Evolutionary conservation across 2,797 vertebrate species (phyloP), one percentile per base, ranked within the genome.

Genomic region (Sciurus vulgaris): DNA sequence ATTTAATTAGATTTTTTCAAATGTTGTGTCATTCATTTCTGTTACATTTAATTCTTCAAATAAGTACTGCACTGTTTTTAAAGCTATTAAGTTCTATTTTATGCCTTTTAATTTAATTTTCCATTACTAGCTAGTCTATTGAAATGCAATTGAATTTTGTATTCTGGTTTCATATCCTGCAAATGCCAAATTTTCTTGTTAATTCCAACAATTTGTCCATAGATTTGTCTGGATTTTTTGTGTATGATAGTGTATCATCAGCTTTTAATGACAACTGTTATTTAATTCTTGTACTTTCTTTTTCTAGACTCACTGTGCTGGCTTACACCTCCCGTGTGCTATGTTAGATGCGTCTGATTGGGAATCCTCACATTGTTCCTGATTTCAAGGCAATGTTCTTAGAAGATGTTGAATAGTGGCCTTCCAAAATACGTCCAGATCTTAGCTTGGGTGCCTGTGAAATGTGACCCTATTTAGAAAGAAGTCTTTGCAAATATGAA

Each of bases 1-100:
- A 74, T 41, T 94, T 65, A 86, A 70, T 72, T 79, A n/a, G 30
- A 26, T 47, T 95, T 47, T 91, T 67, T 81, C 24, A 33, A 54
- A 73, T 47, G 26, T 61, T n/a, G 33, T 74, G n/a, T 88, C 74
- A 6, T 51, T 28, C 22, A 51, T 77, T 84, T 87, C 35, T 73
- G 8, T 73, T 81, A 76, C 30, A 94, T 15, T 89, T 74, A 49
- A 38, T 88, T 84, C 51, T 17, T 95, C 35, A 83, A 69, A 49
- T 70, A 67, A 76, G 20, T 49, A 51, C 15, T 35, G 56, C 6
- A 30, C 4, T 24, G 22, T 51, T 77, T 95, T 83, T 22, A 59
- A 69, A 70, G 28, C n/a, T 49, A 81, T 63, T 77, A 87, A 61
- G 13, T 76, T 14, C 4, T 59, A 65, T 30, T 26, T 78, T 90